Evolutionary conservation across 2,888 invertebrate genomes (phyloP).

Genomic region (Malthinus seriepunctatus): DNA sequence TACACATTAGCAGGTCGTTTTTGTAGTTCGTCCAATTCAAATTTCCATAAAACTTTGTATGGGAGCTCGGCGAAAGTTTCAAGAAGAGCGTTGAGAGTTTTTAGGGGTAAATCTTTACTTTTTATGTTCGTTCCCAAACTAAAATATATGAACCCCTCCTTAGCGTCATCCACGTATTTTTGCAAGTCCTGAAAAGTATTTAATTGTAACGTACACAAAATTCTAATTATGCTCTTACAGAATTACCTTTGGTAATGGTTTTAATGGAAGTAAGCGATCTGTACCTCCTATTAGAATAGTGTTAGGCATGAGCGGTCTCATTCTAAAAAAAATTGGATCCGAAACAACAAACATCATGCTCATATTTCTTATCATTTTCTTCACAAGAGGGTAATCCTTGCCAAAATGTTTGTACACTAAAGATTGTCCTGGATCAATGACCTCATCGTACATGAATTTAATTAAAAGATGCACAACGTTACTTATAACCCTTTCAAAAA

Average conservation of each 20-base stretch:
- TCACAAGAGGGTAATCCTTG: conserved; percentile 18
- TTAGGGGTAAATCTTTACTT: too few species aligned
- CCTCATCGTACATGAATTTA: too few species aligned
- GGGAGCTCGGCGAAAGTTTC: too few species aligned
- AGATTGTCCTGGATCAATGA: too few species aligned
- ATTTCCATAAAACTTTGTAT: too few species aligned
- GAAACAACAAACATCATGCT: neutral
- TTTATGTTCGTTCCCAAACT: too few species aligned
- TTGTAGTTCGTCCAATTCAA: too few species aligned
- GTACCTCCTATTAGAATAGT: neutral
- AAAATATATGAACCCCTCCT: too few species aligned
- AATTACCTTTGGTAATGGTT: neutral
- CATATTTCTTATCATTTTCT: neutral
- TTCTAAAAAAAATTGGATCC: neutral
- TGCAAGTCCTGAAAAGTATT: neutral
- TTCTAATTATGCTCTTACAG: too few species aligned
- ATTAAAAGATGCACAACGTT: too few species aligned
- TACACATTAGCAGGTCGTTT: too few species aligned
- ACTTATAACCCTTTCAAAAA: neutral
- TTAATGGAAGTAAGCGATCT: neutral
- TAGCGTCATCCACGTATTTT: neutral
- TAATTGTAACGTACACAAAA: neutral
- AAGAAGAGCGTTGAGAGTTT: too few species aligned
- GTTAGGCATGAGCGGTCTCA: neutral
- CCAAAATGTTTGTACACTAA: conserved; percentile 38